Evolutionary conservation across 2,113 vertebrate genomes (phyloP).

Genomic region (Brachyhypopomus occidentalis): DNA sequence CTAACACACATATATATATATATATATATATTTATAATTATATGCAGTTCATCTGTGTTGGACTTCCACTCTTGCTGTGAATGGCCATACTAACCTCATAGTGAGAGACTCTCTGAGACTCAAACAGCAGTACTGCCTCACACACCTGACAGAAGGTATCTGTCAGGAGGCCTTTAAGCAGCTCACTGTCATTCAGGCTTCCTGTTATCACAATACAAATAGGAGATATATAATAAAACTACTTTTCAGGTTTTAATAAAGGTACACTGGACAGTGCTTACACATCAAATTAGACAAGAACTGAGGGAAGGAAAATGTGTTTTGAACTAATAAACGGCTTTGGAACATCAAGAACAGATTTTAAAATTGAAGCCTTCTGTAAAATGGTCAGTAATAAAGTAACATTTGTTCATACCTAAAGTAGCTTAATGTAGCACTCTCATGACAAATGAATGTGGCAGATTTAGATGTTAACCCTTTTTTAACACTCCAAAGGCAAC

Average conservation of each 20-base stretch:
- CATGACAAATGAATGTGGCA: no score
- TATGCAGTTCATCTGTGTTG: neutral
- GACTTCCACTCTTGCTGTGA: no score
- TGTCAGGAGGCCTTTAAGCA: constrained; percentile 73
- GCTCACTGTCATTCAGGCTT: constrained; percentile 53
- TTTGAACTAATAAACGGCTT: no score
- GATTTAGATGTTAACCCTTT: neutral
- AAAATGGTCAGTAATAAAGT: no score
- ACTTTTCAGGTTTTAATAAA: no score
- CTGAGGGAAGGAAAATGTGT: no score
- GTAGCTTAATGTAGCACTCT: no score
- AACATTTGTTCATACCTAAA: no score
- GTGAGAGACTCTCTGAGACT: constrained; percentile 82
- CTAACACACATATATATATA: no score
- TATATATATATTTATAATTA: no score
- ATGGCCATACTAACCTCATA: constrained; percentile 76
- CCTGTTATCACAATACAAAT: constrained; percentile 47
- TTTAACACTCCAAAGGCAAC: neutral
- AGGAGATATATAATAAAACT: neutral
- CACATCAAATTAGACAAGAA: no score
- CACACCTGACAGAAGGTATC: constrained; percentile 83
- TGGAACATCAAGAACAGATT: neutral
- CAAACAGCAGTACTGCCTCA: constrained; percentile 76
- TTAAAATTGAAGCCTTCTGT: neutral
- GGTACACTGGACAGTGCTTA: no score